Base-by-base conservation (phyloP, 1,140 invertebrate species). In the Drosophila eugracilis region DNA sequence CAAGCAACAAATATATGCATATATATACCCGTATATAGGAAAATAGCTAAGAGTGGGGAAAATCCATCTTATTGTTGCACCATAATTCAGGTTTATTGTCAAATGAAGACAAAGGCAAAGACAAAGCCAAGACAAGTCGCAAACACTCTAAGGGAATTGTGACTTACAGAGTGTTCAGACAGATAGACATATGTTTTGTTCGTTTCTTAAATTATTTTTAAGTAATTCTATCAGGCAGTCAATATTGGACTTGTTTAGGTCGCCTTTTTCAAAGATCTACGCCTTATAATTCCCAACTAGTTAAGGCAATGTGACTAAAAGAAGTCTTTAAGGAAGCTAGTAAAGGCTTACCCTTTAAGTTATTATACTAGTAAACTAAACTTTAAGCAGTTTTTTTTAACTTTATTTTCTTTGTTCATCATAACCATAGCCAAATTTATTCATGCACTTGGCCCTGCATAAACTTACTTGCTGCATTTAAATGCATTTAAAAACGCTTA, bases 11-110 rank as follows among this genome's bases (percentile, higher is more conserved):
- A 24, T 53, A 41, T 17, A 19, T 24, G 42, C 22, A 34, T 28
- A 60, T 30, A 57, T 58, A 24, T 22, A 32, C 6, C 22, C 54
- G 36, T 17, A 59, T 4, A 55, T 55, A 30, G 41, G 36, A 9
- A 63, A 26, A 63, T 45, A 36, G 28, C 30, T 14, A 14, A 14
- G 28, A 41, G 28, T 67, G 52, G 58, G 48, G 66, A 54, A 65
- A 52, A 55, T 74, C 34, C 49, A 71, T 62, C 24, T 32, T 34
- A 49, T 52, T 72, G 54, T 72, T 70, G 62, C 75, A 67, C 53
- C 53, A 62, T 67, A 85, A 84, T 84, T 84, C 80, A 78, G 83
- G 71, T 78, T 83, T 84, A 83, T 83, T 84, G 75, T 84, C 79
- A 84, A 60, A 67, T 22, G 36, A 6, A 63, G 55, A 84, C 79